These are phyloP conservation scores for Lucilia cuprina DNA, from an alignment of 1,140 invertebrate genomes.

Conservation along the genomic window DNA sequence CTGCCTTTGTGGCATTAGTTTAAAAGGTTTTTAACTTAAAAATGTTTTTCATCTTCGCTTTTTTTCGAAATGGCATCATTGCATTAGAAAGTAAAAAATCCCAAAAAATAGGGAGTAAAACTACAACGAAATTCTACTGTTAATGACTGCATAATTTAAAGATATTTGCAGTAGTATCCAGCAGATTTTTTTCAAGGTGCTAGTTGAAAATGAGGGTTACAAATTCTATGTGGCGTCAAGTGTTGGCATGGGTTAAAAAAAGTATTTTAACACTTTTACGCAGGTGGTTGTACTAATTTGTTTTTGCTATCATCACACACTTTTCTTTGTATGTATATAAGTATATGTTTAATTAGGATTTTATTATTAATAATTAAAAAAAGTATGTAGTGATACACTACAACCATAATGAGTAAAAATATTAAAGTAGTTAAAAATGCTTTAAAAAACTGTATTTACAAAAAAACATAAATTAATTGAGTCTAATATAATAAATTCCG, in stretches of 20 bases:
- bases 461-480: no score
- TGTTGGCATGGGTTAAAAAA: slow-evolving; percentile 16
- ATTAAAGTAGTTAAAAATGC: no score
- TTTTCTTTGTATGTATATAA: neutral
- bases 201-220: neutral
- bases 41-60: slow-evolving; percentile 9
- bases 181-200: neutral
- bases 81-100: neutral
- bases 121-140: neutral
- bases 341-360: neutral
- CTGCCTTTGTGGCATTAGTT: slow-evolving; percentile 32
- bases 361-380: no score
- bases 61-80: neutral
- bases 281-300: slow-evolving; percentile 23
- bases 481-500: no score
- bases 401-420: no score
- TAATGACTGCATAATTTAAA: slow-evolving; percentile 33
- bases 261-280: neutral
- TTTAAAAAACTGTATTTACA: no score
- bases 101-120: neutral
- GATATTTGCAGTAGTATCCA: neutral
- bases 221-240: neutral
- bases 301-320: neutral
- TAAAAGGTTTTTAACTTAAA: slow-evolving; percentile 27
- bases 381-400: no score